Evolutionary conservation across 2,888 invertebrate species (phyloP), one percentile per base, ranked within the genome.

Genomic region (Calliscelio sp.): DNA sequence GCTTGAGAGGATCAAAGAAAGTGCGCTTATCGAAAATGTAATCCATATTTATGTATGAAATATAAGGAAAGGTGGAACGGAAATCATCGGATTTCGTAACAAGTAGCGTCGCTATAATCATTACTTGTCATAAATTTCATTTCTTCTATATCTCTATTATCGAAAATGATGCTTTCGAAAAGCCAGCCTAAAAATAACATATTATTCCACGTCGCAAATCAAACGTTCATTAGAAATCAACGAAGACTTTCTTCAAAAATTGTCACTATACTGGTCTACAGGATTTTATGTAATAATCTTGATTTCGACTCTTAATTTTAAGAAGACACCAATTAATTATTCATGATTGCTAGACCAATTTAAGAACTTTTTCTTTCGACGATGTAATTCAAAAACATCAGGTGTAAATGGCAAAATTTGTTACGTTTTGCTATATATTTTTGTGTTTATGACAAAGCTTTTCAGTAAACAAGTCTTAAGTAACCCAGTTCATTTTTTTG

Each of bases 311-410:
- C 25, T 49, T 25, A n/a, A 55, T 28, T 41, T 10, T 44, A 55
- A 55, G 41, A 55, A 44, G 41, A 41, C 28, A 28, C 25, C 41
- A 44, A 57, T 53, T 41, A 68, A 41, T 70, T 28, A 70, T 70
- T 73, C 51, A 61, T 51, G 61, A 61, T 24, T 59, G 59, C 1
- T 57, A 46, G 16, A 71, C 49, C 44, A 71, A 61, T 61, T 73
- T 28, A 73, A 61, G 55, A 59, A 73, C 73, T 73, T 73, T 73
- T 73, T 61, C 73, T 73, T 73, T 51, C 49, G 24, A 11, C 61
- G 61, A 73, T 44, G 61, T 73, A 71, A 71, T 71, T 71, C 55
- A 53, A 44, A 57, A 20, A 41, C 44, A 6, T 25, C 51, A 55
- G 28, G 28, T 55, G 55, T 55, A 28, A 28, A 28, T 8, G 28